Conservation (phyloP, 2,888 invertebrate species). For the Ectemnius cavifrons region DNA sequence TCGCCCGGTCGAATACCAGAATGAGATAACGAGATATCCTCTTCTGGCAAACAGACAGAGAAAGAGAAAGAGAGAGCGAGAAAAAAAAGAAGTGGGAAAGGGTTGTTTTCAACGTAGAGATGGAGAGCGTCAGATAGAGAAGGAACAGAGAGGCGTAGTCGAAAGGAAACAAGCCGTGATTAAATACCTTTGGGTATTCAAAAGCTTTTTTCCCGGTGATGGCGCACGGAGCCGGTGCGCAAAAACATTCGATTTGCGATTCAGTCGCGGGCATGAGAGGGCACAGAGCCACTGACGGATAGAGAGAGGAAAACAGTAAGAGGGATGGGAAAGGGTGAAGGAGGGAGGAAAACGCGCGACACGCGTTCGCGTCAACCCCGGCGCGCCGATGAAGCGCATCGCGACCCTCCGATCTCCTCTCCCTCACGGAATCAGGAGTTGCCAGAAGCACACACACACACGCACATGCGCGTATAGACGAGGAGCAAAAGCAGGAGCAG, state of each 20-base stretch:
- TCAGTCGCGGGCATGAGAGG: conserved; percentile 11
- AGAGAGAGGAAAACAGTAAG: no score
- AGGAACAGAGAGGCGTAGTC: conserved; percentile 2
- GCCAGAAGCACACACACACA: no score
- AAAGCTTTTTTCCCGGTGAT: conserved; percentile 21
- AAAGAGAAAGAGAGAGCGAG: background rate
- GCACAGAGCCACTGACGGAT: no score
- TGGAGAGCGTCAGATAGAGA: no score
- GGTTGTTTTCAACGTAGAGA: no score
- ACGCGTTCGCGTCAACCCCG: conserved; percentile 7
- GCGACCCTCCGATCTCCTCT: conserved; percentile 1
- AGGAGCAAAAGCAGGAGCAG: background rate
- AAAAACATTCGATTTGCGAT: conserved; percentile 27
- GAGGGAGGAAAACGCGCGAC: background rate
- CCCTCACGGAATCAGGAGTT: background rate
- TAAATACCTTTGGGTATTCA: conserved; percentile 29
- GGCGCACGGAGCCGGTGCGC: conserved; percentile 3
- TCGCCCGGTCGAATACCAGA: no score
- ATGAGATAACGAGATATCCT: background rate
- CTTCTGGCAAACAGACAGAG: background rate
- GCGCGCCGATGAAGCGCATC: conserved; percentile 2
- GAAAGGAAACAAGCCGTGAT: conserved; percentile 29
- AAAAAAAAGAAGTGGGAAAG: no score
- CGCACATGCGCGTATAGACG: no score
- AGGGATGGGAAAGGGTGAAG: no score